Percentiles rank a stretch among this genome's conserved stretches.
Evolutionary conservation across 1,140 invertebrate species (phyloP).

Genomic region (Diabrotica virgifera): DNA sequence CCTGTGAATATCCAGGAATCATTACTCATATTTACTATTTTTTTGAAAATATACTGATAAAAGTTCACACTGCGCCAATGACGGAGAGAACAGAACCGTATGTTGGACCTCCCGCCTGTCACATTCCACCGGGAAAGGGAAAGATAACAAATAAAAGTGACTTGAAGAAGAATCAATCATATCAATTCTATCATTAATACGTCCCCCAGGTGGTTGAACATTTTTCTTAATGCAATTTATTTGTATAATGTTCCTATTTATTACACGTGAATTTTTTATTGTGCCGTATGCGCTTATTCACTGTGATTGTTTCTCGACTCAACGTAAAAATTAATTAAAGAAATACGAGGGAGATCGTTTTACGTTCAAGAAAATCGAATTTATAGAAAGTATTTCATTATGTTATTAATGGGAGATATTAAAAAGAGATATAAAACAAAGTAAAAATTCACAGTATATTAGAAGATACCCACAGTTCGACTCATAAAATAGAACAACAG

Average conservation of each 20-base stretch:
- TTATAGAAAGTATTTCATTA: too few relatives aligned
- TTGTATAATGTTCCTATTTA: slow-evolving; percentile 1
- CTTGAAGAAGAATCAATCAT: background rate
- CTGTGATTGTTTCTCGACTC: too few relatives aligned
- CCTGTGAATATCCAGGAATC: too few relatives aligned
- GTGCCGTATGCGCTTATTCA: background rate
- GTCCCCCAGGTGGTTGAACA: background rate
- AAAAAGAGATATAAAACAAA: too few relatives aligned
- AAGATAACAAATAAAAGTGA: slow-evolving; percentile 1
- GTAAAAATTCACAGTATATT: too few relatives aligned
- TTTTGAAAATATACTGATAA: background rate
- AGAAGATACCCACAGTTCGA: too few relatives aligned
- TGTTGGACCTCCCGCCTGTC: background rate
- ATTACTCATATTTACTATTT: background rate
- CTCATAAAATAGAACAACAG: too few relatives aligned
- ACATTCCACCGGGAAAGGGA: background rate
- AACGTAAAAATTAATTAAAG: too few relatives aligned
- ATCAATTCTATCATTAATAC: slow-evolving; percentile 3
- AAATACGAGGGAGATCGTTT: too few relatives aligned
- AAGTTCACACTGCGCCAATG: background rate
- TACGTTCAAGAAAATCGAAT: too few relatives aligned
- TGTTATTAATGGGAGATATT: too few relatives aligned
- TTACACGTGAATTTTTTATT: slow-evolving; percentile 17
- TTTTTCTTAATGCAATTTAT: slow-evolving; percentile 3
- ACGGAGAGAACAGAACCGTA: background rate